These are phyloP conservation scores for Lasioglossum leucozonium DNA, from an alignment of 2,888 invertebrate species.

Conservation along the genomic window DNA sequence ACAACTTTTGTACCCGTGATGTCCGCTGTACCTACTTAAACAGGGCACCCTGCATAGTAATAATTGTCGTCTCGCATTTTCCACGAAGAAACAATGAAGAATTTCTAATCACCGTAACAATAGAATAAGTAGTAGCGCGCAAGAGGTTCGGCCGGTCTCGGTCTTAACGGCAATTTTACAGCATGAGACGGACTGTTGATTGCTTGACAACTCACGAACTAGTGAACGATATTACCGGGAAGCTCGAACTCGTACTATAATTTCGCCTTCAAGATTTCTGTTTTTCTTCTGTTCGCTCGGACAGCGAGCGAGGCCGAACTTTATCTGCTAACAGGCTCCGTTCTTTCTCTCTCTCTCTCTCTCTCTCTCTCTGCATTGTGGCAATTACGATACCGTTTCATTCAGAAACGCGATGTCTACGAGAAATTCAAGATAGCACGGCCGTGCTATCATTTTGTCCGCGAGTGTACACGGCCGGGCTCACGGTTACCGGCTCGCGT, in stretches of 20 bases:
- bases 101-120: background rate
- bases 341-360: background rate
- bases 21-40: no score
- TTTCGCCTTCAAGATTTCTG: background rate
- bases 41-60: no score
- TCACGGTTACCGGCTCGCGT: slow-evolving; percentile 42
- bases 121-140: background rate
- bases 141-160: no score
- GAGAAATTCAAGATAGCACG: background rate
- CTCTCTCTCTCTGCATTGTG: background rate
- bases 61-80: no score
- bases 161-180: background rate
- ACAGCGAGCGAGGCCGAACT: background rate
- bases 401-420: background rate
- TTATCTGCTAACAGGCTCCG: background rate
- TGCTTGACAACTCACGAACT: background rate
- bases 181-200: background rate
- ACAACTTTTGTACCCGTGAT: no score
- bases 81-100: background rate
- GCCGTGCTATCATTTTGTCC: background rate
- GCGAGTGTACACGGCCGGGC: background rate
- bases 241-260: background rate
- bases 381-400: background rate
- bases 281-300: background rate
- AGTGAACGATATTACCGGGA: background rate